Conservation (phyloP, 2,888 invertebrate genomes). For the Pandemis corylana region DNA sequence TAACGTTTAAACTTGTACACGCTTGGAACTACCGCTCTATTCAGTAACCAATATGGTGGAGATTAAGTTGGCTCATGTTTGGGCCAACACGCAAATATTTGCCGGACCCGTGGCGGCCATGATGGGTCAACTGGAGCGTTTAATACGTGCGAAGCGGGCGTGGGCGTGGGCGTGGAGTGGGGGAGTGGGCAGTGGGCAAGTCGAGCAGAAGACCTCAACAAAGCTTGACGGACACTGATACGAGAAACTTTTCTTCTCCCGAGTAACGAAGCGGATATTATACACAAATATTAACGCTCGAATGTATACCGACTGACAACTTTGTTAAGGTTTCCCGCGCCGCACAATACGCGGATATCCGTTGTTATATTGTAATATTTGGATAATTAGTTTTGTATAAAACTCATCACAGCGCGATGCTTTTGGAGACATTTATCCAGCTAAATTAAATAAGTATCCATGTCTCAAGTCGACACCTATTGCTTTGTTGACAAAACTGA, state of each 20-base stretch:
- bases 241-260: slow-evolving; percentile 36
- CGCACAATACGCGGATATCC: background rate
- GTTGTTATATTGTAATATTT: background rate
- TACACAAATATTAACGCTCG: slow-evolving; percentile 29
- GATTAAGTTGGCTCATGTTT: slow-evolving; percentile 7
- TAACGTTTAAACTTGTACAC: slow-evolving; percentile 18
- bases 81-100: slow-evolving; percentile 52
- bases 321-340: slow-evolving; percentile 35
- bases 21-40: background rate
- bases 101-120: slow-evolving; percentile 46
- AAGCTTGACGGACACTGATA: slow-evolving; percentile 37
- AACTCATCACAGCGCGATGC: background rate
- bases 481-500: no score
- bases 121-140: slow-evolving; percentile 47
- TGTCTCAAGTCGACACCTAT: no score
- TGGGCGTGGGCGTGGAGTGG: slow-evolving; percentile 28
- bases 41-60: slow-evolving; percentile 8
- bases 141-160: slow-evolving; percentile 43
- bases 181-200: slow-evolving; percentile 42
- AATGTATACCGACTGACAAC: slow-evolving; percentile 38
- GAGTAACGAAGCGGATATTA: slow-evolving; percentile 35
- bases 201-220: slow-evolving; percentile 44
- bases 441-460: no score
- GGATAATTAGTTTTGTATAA: background rate
- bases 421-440: no score